Conservation (phyloP, 2,888 invertebrate species). For the Drosophila pegasa region DNA sequence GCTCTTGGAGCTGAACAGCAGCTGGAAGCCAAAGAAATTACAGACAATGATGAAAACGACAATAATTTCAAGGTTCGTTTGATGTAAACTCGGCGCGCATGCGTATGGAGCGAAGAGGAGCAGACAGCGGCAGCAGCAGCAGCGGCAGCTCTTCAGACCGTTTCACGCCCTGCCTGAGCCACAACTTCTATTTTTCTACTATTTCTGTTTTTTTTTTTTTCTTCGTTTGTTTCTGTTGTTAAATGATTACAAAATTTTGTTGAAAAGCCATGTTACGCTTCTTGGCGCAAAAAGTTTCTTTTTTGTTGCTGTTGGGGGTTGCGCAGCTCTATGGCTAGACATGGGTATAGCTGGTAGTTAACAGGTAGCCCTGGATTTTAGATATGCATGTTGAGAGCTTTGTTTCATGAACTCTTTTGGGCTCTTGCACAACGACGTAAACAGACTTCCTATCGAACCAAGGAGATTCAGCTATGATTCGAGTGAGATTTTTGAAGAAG, state of each 20-base stretch:
- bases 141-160: constrained; percentile 41
- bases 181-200: constrained; percentile 38
- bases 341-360: constrained; percentile 6
- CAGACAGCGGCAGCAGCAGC: constrained; percentile 7
- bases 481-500: background rate
- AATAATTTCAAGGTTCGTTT: constrained; percentile 84
- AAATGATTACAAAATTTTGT: constrained; percentile 80
- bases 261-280: constrained; percentile 80
- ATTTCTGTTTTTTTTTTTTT: constrained; percentile 25
- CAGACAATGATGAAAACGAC: constrained; percentile 82
- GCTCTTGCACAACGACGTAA: constrained; percentile 61
- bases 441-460: constrained; percentile 58
- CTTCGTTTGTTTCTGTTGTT: constrained; percentile 52
- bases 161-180: constrained; percentile 56
- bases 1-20: constrained; percentile 29
- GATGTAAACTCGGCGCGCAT: constrained; percentile 77
- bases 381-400: constrained; percentile 22
- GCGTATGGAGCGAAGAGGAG: constrained; percentile 52
- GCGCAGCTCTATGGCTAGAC: constrained; percentile 60
- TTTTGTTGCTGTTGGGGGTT: constrained; percentile 39
- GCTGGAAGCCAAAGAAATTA: constrained; percentile 62
- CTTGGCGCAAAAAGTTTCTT: constrained; percentile 75
- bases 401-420: constrained; percentile 40
- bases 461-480: background rate
- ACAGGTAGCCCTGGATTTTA: constrained; percentile 21